Conservation (phyloP, 1,140 invertebrate species). For the Maconellicoccus hirsutus region DNA sequence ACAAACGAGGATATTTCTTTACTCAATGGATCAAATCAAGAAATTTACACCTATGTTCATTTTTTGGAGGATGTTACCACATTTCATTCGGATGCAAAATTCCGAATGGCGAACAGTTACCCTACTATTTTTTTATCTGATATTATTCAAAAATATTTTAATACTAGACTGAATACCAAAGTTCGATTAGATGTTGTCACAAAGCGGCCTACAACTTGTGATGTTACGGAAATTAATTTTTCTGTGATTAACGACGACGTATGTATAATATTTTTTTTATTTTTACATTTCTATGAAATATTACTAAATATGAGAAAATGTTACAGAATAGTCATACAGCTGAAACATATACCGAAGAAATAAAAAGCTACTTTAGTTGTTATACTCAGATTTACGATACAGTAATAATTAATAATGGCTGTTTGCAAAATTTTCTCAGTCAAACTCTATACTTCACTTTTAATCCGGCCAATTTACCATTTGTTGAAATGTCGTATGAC, state of each 20-base stretch:
- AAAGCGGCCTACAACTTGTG: too few relatives aligned
- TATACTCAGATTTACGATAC: neutral
- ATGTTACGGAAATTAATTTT: constrained; percentile 1
- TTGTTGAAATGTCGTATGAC: neutral
- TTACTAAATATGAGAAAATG: too few relatives aligned
- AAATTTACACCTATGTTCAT: constrained; percentile 23
- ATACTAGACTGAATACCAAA: constrained; percentile 20
- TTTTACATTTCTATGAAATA: too few relatives aligned
- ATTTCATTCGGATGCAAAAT: neutral
- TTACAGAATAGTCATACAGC: too few relatives aligned
- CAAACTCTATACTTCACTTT: neutral
- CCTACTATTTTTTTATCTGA: constrained; percentile 24
- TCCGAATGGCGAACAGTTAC: constrained; percentile 1
- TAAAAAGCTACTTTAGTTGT: neutral
- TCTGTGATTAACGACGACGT: neutral
- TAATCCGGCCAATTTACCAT: neutral
- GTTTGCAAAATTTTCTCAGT: neutral
- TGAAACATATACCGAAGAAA: neutral
- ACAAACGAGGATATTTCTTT: neutral
- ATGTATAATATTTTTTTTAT: neutral
- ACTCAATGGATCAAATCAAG: neutral
- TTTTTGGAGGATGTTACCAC: constrained; percentile 10
- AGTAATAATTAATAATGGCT: neutral
- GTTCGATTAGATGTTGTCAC: constrained; percentile 21
- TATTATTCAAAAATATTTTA: constrained; percentile 17